Base-by-base conservation (phyloP, 2,797 vertebrate species). In the Gastrophryne carolinensis region DNA sequence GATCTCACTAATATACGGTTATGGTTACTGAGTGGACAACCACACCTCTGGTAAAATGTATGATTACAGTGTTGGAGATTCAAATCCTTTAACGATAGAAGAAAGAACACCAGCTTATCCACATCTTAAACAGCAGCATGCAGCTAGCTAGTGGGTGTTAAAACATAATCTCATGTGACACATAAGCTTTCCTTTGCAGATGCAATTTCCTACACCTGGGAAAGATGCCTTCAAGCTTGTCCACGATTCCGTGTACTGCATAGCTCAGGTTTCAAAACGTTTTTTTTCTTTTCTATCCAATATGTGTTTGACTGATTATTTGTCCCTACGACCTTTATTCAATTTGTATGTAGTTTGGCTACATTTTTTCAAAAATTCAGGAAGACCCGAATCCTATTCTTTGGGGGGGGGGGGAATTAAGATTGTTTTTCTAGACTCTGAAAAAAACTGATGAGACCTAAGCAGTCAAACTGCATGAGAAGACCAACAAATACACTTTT, bases 131-230 rank as follows among this genome's bases (percentile, higher is more conserved):
- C 17, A 27, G 39, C 35, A 19, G 50, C 47, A 39, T 70, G 44
- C 23, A 64, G 54, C 68, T 24, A 64, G 54, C 68, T n/a, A 44
- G 68, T 27, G 61, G 58, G 60, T 60, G 75, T 58, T 72, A 58
- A 66, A 72, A 56, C 41, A 72, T 66, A 72, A 78, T 78, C 68
- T 72, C 68, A 72, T 60, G 37, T 50, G 66, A 72, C 68, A 78
- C 32, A 72, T 50, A 78, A 49, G 32, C 47, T 13, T 65, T 76
- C 57, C 73, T 44, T 71, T 37, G 32, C 17, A 37, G 13, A 24
- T 68, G 35, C 10, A 11, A 26, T 64, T 68, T 69, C 50, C 47
- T 47, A 27, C 68, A 72, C 75, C 75, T 78, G 68, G 63, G 53
- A 34, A 21, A 56, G 64, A 72, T 44, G 27, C 30, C 30, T 72